Conservation (phyloP, 2,888 invertebrate genomes). For the Zaprionus bogoriensis region DNA sequence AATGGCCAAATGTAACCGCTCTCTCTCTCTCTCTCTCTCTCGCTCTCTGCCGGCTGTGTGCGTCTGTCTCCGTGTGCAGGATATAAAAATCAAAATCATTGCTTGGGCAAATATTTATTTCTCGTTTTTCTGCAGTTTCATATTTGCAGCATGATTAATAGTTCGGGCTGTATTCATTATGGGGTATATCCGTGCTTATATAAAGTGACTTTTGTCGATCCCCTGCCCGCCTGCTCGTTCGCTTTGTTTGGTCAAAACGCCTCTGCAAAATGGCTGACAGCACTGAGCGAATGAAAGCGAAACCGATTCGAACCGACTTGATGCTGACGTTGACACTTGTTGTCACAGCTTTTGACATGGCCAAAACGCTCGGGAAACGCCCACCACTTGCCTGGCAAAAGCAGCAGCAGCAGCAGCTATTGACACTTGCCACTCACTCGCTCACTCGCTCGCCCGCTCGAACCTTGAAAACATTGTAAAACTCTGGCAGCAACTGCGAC, state of each 20-base stretch:
- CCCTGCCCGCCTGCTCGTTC: slow-evolving; percentile 40
- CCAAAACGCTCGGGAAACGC: slow-evolving; percentile 56
- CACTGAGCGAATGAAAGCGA: slow-evolving; percentile 21
- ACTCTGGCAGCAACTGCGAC: slow-evolving; percentile 64
- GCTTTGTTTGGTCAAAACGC: slow-evolving; percentile 27
- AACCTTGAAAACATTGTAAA: slow-evolving; percentile 76
- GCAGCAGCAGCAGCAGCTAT: too few relatives aligned
- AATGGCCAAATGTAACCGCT: slow-evolving; percentile 42
- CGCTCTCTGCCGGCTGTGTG: slow-evolving; percentile 7
- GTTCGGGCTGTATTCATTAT: slow-evolving; percentile 44
- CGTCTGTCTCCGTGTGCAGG: slow-evolving; percentile 16
- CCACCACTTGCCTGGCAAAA: slow-evolving; percentile 57
- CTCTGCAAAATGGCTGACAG: slow-evolving; percentile 54
- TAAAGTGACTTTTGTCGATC: slow-evolving; percentile 68
- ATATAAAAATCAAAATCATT: slow-evolving; percentile 74
- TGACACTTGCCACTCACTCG: slow-evolving; percentile 28
- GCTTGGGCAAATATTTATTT: slow-evolving; percentile 69
- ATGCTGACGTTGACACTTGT: slow-evolving; percentile 64
- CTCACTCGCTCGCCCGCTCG: slow-evolving; percentile 6
- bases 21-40: too few relatives aligned
- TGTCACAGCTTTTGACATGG: slow-evolving; percentile 70
- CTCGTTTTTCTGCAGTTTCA: slow-evolving; percentile 61
- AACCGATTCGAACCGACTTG: neutral
- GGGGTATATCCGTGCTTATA: slow-evolving; percentile 6
- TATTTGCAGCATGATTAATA: slow-evolving; percentile 73